Percentiles rank a stretch among this genome's conserved stretches.
phyloP scores from a whole-genome alignment of 1,140 invertebrate genomes.

The Plectrocnemia conspersa region DNA sequence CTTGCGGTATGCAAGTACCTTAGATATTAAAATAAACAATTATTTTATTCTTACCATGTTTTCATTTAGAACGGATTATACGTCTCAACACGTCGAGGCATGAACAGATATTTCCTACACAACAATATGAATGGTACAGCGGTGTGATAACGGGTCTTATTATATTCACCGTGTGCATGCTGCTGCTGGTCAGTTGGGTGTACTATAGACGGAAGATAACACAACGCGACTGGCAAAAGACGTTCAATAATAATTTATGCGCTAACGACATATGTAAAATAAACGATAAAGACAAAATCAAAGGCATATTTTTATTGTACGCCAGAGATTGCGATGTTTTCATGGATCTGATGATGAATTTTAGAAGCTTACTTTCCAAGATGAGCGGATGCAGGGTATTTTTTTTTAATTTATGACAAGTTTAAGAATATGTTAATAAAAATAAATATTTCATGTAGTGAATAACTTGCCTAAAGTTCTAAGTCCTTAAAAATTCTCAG shows the following conservation, averaged over 20 bases:
- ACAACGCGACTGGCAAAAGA: slow-evolving; percentile 5
- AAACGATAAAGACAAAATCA: slow-evolving; percentile 17
- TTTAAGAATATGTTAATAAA: not conserved
- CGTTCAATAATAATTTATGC: not conserved
- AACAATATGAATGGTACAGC: not conserved
- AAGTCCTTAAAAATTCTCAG: not conserved
- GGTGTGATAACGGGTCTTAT: not conserved
- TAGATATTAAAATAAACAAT: too few relatives aligned
- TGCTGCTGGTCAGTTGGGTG: not conserved
- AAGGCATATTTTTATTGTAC: slow-evolving; percentile 35
- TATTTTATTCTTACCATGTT: slow-evolving; percentile 1
- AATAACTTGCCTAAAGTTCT: not conserved
- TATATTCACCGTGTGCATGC: not conserved
- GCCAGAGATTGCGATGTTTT: slow-evolving; percentile 36
- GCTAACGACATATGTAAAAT: not conserved
- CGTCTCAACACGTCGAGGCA: not conserved
- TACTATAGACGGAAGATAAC: not conserved
- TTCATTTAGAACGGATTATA: slow-evolving; percentile 1
- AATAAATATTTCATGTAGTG: not conserved
- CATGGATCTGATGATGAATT: slow-evolving; percentile 35
- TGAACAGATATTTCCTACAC: not conserved
- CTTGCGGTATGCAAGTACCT: too few relatives aligned
- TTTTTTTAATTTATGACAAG: too few relatives aligned
- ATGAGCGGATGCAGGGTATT: slow-evolving; percentile 30
- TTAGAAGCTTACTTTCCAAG: slow-evolving; percentile 26